A percentile compares a stretch with the other conserved stretches of the same genome.
Evolutionary conservation across 2,888 invertebrate species (phyloP).

Genomic region (Ornithoptera alexandrae): DNA sequence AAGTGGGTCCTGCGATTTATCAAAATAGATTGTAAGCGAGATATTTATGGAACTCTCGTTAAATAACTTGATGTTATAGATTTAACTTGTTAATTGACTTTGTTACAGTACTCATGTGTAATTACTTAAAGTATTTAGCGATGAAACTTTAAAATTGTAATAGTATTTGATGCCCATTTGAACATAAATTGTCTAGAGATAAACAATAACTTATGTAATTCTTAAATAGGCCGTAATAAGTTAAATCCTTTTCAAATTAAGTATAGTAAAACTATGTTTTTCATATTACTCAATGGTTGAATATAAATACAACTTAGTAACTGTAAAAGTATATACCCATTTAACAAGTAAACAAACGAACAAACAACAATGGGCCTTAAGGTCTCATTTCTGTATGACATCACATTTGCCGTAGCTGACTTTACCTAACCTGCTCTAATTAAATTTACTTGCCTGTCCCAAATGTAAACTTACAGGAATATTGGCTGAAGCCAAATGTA

Average conservation of each 20-base stretch:
- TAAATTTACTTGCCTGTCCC: conserved; percentile 9
- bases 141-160: not conserved
- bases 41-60: not conserved
- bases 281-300: not conserved
- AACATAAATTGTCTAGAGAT: not conserved
- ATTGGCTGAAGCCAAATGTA: conserved; percentile 4
- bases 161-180: not conserved
- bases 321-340: not conserved
- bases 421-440: conserved; percentile 7
- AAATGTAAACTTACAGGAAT: conserved; percentile 6
- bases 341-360: not conserved
- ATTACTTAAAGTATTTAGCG: not conserved
- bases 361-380: not conserved
- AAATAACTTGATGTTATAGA: not conserved
- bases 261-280: too few relatives aligned
- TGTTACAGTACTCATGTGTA: not conserved
- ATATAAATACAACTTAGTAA: not conserved
- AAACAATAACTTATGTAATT: not conserved
- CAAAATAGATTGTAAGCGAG: conserved; percentile 11
- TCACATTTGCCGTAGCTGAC: conserved; percentile 7
- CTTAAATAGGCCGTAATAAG: not conserved
- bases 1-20: conserved; percentile 16
- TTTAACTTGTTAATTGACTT: not conserved
- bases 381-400: conserved; percentile 6
- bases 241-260: not conserved